Evolutionary conservation across 1,140 invertebrate species (phyloP), one percentile per base, ranked within the genome.

Genomic region (Drosophila micromelanica): DNA sequence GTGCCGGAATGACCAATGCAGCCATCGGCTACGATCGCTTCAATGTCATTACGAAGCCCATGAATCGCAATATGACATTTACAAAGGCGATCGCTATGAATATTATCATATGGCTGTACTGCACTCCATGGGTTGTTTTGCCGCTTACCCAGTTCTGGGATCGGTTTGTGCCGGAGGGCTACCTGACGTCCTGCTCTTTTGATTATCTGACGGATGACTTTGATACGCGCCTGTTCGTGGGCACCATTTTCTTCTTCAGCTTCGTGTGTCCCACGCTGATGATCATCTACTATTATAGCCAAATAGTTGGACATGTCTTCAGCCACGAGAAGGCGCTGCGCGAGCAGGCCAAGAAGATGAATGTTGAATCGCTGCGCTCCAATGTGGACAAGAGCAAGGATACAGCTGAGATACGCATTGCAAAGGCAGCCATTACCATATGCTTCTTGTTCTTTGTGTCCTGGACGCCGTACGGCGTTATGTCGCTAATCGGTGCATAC

Each of bases 311-410:
- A 56, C 96, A 97, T 77, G 97, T 98, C 0, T 79, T 85, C 20
- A 95, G 95, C 51, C 97, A 98, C 80, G 97, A 98, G 90, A 96
- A 97, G 85, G 95, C 96, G n/a, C 93, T 98, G 40, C 93, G 95
- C 73, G 95, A 94, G 79, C 95, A 96, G 93, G 96, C 96, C 0
- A 97, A 97, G 87, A 97, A 97, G 91, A 98, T 97, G 97, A 97
- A 98, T 77, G 96, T 97, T 0, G 96, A 97, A 68, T 97, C 96
- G 38, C 89, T 98, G 11, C 92, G 96, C 67, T 95, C 95, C 32
- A 96, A 96, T 77, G 94, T 95, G 54, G 93, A 94, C 35, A 92
- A 94, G 11, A 94, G 94, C 56, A 91, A 93, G 59, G 94, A 96
- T 76, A 96, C 95, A 0, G 96, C 96, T 1, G 96, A 97, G 92